A percentile compares a stretch with the other conserved stretches of the same genome.
Evolutionary conservation across 2,797 vertebrate genomes (phyloP).

Genomic region (Cephalopachus bancanus): DNA sequence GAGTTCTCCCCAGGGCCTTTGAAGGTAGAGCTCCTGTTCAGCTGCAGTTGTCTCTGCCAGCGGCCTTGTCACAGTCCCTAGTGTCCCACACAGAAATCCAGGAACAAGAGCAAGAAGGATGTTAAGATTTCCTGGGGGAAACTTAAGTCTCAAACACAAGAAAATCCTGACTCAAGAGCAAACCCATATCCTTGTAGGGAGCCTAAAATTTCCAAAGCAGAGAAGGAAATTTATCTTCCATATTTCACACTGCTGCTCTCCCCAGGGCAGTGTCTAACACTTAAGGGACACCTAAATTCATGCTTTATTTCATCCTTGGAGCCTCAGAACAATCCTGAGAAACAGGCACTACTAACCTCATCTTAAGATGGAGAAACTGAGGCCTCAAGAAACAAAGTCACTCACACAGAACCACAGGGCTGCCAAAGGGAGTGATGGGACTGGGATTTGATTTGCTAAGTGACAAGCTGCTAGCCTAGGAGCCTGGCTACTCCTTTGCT

Average conservation of each 20-base stretch:
- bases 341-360: neutral
- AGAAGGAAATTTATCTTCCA: neutral
- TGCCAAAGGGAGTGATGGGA: neutral
- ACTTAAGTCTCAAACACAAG: conserved; percentile 34
- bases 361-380: conserved; percentile 44
- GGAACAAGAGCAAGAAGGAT: neutral
- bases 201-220: conserved; percentile 61
- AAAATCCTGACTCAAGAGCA: conserved; percentile 55
- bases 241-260: neutral
- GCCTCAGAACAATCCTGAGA: conserved; percentile 30
- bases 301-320: neutral
- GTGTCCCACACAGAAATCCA: neutral
- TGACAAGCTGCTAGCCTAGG: neutral
- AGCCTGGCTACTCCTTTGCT: neutral
- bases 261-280: neutral
- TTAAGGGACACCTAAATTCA: conserved; percentile 16
- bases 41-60: neutral
- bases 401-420: neutral
- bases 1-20: neutral
- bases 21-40: neutral
- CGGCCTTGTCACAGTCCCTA: neutral
- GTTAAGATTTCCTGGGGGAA: neutral
- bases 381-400: neutral
- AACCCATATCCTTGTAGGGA: neutral
- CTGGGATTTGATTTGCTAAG: neutral